Percentiles rank a stretch among this genome's conserved stretches.
Conservation (phyloP, 2,113 vertebrate species). For the Clarias macrocephalus region DNA sequence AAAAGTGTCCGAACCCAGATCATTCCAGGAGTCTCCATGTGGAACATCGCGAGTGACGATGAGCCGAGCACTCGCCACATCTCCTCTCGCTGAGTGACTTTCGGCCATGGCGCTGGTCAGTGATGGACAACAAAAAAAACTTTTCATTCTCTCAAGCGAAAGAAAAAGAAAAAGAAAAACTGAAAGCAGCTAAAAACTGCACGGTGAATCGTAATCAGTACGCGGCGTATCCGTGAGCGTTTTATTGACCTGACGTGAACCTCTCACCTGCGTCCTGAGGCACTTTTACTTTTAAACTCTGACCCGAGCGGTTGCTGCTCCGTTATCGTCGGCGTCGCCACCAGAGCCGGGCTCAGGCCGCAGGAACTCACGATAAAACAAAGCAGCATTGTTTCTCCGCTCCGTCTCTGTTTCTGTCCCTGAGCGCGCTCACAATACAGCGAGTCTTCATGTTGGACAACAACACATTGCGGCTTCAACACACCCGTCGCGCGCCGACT, state of each 20-base stretch:
- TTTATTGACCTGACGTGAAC: background rate
- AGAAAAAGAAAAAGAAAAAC: constrained; percentile 9
- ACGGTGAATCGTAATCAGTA: background rate
- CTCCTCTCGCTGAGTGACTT: background rate
- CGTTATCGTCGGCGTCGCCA: background rate
- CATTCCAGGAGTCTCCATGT: too few relatives aligned
- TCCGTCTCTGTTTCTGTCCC: background rate
- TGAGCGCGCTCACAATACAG: background rate
- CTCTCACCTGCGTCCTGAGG: background rate
- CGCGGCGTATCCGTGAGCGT: background rate
- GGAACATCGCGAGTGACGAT: background rate
- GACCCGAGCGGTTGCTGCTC: too few relatives aligned
- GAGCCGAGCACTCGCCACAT: background rate
- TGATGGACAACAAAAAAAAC: constrained; percentile 1
- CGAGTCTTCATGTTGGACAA: constrained; percentile 1
- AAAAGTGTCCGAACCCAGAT: too few relatives aligned
- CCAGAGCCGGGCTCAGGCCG: background rate
- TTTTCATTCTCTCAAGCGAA: background rate
- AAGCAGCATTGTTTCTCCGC: constrained; percentile 32
- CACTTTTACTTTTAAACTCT: background rate
- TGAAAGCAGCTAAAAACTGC: background rate
- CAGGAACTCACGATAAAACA: background rate
- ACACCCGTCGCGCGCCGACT: background rate
- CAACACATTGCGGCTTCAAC: constrained; percentile 18
- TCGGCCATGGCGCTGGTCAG: background rate